A percentile compares a stretch with the other conserved stretches of the same genome.
Conservation (phyloP, 1,140 invertebrate genomes). For the Bombus waltoni region DNA sequence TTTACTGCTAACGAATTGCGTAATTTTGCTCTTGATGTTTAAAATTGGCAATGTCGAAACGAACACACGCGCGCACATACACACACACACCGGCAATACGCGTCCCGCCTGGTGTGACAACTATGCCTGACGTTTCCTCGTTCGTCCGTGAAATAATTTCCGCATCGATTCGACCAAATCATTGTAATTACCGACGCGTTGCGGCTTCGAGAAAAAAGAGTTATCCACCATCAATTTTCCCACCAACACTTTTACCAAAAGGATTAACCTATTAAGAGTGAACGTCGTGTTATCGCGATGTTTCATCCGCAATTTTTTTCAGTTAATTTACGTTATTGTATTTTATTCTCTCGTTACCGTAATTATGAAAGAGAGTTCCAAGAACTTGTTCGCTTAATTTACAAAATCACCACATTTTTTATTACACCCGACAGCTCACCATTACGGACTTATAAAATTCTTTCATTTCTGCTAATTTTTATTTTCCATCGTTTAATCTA, state of each 20-base stretch:
- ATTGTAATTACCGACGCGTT: conserved; percentile 36
- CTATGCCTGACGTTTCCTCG: conserved; percentile 35
- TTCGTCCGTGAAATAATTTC: conserved; percentile 49
- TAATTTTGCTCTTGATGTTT: conserved; percentile 22
- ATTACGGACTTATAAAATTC: too few relatives aligned
- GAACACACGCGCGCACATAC: neutral
- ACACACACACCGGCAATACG: neutral
- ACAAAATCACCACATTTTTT: too few relatives aligned
- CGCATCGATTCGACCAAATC: neutral
- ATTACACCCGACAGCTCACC: too few relatives aligned
- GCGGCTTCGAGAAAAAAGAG: neutral
- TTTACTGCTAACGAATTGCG: conserved; percentile 21
- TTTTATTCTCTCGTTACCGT: too few relatives aligned
- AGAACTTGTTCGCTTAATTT: too few relatives aligned
- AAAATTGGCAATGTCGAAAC: conserved; percentile 10
- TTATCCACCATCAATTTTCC: neutral
- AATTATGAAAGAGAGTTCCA: too few relatives aligned
- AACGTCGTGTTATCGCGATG: too few relatives aligned
- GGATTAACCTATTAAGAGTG: neutral
- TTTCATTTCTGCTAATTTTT: too few relatives aligned
- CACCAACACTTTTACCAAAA: too few relatives aligned
- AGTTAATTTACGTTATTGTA: too few relatives aligned
- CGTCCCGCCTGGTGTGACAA: conserved; percentile 15
- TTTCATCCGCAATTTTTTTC: neutral
- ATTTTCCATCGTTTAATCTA: too few relatives aligned